These are phyloP conservation scores for Phodopus roborovskii DNA, from an alignment of 2,113 vertebrate genomes.

Conservation along the genomic window DNA sequence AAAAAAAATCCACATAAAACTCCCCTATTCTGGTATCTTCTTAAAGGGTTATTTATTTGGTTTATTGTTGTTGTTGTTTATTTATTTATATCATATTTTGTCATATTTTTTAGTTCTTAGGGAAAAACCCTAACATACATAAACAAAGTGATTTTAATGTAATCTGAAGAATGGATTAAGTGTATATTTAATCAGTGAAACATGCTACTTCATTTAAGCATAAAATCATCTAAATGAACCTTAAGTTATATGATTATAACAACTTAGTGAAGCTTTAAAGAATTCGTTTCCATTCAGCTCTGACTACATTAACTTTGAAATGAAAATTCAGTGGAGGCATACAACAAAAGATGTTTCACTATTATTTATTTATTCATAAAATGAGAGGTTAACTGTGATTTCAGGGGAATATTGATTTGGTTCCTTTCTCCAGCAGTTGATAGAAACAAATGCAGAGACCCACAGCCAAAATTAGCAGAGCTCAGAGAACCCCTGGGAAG, in stretches of 20 bases:
- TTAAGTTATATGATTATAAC: not conserved
- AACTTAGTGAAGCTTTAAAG: not conserved
- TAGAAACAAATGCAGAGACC: not conserved
- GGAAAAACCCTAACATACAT: too few species aligned
- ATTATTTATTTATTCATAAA: too few species aligned
- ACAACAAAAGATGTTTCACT: not conserved
- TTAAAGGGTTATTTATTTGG: too few species aligned
- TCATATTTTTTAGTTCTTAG: too few species aligned
- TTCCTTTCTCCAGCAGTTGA: not conserved
- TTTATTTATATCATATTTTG: too few species aligned
- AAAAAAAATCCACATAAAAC: too few species aligned
- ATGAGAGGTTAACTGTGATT: not conserved
- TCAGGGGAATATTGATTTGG: too few species aligned
- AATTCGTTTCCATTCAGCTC: not conserved
- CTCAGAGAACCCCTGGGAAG: not conserved
- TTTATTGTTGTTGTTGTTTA: too few species aligned
- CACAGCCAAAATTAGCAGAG: not conserved
- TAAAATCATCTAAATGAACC: not conserved
- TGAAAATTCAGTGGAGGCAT: not conserved
- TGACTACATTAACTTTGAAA: not conserved
- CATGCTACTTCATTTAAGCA: not conserved
- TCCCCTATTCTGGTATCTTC: too few species aligned
- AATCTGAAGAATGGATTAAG: too few species aligned
- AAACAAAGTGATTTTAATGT: too few species aligned
- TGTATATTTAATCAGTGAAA: not conserved